Percentiles rank a stretch among this genome's conserved stretches.
These are phyloP conservation scores for Botia almorhae DNA, from an alignment of 2,797 vertebrate genomes.

Conservation along the genomic window DNA sequence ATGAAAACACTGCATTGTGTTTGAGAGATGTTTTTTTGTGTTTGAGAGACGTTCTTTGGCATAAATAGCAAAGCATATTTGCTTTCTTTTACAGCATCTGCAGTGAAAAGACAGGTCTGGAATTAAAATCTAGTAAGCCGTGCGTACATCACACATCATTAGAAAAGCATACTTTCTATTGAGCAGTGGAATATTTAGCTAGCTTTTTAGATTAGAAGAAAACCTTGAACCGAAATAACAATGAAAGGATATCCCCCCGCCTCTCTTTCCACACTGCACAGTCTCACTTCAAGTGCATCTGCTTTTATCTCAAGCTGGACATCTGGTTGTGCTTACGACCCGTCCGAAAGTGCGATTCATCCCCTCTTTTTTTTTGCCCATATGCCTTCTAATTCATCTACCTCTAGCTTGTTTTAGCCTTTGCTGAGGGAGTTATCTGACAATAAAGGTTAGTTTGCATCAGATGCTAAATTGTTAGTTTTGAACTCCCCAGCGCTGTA, in stretches of 20 bases:
- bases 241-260: slow-evolving; percentile 58
- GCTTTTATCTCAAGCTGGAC: slow-evolving; percentile 65
- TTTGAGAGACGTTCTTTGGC: background rate
- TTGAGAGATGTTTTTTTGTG: background rate
- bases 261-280: slow-evolving; percentile 47
- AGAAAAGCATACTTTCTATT: slow-evolving; percentile 37
- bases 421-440: slow-evolving; percentile 29
- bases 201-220: slow-evolving; percentile 49
- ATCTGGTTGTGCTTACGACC: slow-evolving; percentile 57
- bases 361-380: slow-evolving; percentile 48
- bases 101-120: background rate
- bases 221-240: slow-evolving; percentile 66
- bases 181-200: slow-evolving; percentile 44
- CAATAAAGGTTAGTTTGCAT: slow-evolving; percentile 53
- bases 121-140: background rate
- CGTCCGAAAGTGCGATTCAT: slow-evolving; percentile 54
- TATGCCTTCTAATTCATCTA: slow-evolving; percentile 41
- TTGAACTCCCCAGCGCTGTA: slow-evolving; percentile 41
- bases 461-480: slow-evolving; percentile 54
- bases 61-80: slow-evolving; percentile 25
- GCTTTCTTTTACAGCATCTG: slow-evolving; percentile 3
- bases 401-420: slow-evolving; percentile 33
- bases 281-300: slow-evolving; percentile 55
- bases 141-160: slow-evolving; percentile 12
- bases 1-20: background rate